A percentile compares a stretch with the other conserved stretches of the same genome.
phyloP scores from a whole-genome alignment of 2,797 vertebrate species.

The Champsocephalus gunnari region DNA sequence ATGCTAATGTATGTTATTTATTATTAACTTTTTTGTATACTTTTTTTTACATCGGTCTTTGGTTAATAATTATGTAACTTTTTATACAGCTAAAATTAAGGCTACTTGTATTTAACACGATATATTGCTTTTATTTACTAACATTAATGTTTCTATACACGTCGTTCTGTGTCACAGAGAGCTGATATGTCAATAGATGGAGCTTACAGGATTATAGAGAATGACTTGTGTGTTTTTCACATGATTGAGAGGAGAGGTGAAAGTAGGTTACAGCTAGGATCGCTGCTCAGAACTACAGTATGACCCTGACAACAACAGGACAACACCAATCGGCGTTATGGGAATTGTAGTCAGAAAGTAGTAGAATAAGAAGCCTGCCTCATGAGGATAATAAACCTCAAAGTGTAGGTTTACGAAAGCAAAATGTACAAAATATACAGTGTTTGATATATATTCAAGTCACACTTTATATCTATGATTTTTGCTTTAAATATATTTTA shows the following conservation, averaged over 20 bases:
- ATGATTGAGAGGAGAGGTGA: constrained; percentile 8
- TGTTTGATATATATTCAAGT: not conserved
- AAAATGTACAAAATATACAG: not conserved
- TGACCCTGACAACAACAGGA: not conserved
- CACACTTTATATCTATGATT: not conserved
- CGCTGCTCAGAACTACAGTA: not conserved
- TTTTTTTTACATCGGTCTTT: not conserved
- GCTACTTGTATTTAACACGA: not conserved
- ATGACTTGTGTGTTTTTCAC: constrained; percentile 32
- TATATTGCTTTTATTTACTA: not conserved
- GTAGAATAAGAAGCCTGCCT: not conserved
- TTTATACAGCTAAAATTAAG: constrained; percentile 17
- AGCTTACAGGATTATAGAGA: constrained; percentile 27
- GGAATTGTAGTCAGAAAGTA: not conserved
- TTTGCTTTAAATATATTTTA: not conserved
- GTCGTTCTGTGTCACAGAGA: constrained; percentile 5
- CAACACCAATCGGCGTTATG: not conserved
- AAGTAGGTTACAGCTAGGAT: constrained; percentile 26
- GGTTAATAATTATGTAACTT: not conserved
- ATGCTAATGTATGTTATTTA: not conserved
- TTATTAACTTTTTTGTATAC: not conserved
- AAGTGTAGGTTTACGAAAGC: not conserved
- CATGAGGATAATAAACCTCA: not conserved
- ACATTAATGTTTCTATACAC: not conserved
- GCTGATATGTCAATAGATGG: constrained; percentile 9